Conservation (phyloP, 2,888 invertebrate species). For the Dastarcus helophoroides region DNA sequence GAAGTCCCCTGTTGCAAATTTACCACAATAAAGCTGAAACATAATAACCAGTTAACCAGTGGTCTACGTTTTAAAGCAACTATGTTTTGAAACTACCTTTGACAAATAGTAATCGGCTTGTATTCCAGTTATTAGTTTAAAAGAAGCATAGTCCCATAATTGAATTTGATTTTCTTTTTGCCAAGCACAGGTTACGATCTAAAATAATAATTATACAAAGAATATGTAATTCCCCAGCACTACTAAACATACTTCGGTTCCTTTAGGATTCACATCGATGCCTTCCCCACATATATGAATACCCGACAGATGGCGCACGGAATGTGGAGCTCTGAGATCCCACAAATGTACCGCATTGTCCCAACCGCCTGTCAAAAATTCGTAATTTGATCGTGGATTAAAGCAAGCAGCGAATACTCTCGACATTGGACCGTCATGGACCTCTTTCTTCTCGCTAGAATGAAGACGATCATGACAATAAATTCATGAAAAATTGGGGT, state of each 20-base stretch:
- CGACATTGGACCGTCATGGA: conserved; percentile 48
- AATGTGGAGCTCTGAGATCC: conserved; percentile 53
- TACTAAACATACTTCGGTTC: conserved; percentile 43
- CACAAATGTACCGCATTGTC: conserved; percentile 55
- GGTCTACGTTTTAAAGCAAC: not conserved
- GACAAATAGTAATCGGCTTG: conserved; percentile 38
- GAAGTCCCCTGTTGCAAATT: conserved; percentile 44
- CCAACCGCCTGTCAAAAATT: conserved; percentile 58
- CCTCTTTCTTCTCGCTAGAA: conserved; percentile 15
- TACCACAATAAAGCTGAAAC: conserved; percentile 50
- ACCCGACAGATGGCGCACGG: conserved; percentile 46
- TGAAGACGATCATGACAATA: not conserved
- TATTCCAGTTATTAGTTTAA: conserved; percentile 47
- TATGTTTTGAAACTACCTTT: conserved; percentile 6
- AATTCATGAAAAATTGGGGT: not conserved
- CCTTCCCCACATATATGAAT: conserved; percentile 57
- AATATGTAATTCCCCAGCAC: conserved; percentile 2
- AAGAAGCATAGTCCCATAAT: conserved; percentile 55
- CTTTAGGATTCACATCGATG: conserved; percentile 50
- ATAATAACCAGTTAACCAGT: conserved; percentile 2
- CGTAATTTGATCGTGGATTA: conserved; percentile 52
- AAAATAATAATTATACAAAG: conserved; percentile 8
- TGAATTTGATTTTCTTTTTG: conserved; percentile 49
- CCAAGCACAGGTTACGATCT: conserved; percentile 57
- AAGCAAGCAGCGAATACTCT: conserved; percentile 54